These are phyloP conservation scores for Centropristis striata DNA, from an alignment of 2,113 vertebrate species.

Conservation along the genomic window DNA sequence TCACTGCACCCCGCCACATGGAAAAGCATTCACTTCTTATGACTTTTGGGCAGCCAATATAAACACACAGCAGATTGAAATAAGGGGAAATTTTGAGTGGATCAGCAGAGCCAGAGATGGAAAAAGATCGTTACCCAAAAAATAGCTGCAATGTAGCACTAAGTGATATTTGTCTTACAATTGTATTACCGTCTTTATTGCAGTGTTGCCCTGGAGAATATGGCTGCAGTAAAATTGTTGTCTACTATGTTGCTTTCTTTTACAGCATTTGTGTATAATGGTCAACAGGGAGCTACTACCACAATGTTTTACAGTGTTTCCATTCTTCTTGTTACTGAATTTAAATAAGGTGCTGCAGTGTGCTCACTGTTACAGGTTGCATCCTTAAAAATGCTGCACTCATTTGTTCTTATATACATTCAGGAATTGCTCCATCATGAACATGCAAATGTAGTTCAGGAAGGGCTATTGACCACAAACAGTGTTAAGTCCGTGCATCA, in stretches of 20 bases:
- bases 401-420: conserved; percentile 6
- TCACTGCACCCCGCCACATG: not conserved
- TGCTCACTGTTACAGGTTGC: not conserved
- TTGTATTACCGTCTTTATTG: conserved; percentile 24
- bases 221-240: conserved; percentile 22
- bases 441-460: conserved; percentile 52
- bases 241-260: conserved; percentile 29
- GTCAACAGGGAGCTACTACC: conserved; percentile 25
- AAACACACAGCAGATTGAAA: conserved; percentile 25
- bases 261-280: conserved; percentile 18
- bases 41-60: conserved; percentile 24
- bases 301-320: conserved; percentile 30
- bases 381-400: not conserved
- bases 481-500: conserved; percentile 12
- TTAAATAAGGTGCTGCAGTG: conserved; percentile 6
- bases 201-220: conserved; percentile 9
- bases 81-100: not conserved
- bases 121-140: not conserved
- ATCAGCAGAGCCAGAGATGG: conserved; percentile 4
- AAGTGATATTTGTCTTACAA: conserved; percentile 18
- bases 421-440: conserved; percentile 35
- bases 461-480: conserved; percentile 22
- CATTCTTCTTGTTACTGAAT: conserved; percentile 30
- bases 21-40: conserved; percentile 8
- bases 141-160: not conserved